phyloP scores from a whole-genome alignment of 2,113 vertebrate genomes.

The Ctenomys sociabilis region DNA sequence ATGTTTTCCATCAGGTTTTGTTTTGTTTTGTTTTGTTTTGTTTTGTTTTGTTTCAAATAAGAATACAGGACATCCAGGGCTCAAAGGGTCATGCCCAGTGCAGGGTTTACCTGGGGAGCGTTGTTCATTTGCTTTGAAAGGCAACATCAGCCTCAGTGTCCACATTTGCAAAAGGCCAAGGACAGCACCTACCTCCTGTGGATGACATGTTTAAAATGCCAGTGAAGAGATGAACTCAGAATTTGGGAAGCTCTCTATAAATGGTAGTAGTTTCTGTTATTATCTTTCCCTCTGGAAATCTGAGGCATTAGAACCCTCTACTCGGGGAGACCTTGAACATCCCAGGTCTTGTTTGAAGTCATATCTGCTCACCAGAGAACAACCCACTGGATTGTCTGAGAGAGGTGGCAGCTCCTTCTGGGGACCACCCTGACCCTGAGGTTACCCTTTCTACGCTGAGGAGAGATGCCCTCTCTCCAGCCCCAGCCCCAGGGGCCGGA shows the following conservation, averaged over 20 bases:
- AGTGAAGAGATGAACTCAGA: not conserved
- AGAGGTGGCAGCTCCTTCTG: not conserved
- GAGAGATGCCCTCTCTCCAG: not conserved
- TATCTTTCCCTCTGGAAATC: constrained; percentile 1
- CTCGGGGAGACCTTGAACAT: not conserved
- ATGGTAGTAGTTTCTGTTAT: constrained; percentile 18
- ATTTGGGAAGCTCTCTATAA: not conserved
- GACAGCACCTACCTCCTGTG: not conserved
- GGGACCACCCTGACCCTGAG: not conserved
- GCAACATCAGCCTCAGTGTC: not conserved
- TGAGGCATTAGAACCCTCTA: not conserved
- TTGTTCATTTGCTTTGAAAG: not conserved
- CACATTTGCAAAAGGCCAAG: not conserved
- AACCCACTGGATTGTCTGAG: not conserved
- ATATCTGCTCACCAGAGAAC: not conserved
- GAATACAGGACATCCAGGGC: not conserved
- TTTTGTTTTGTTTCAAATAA: too few relatives aligned
- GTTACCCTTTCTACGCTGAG: not conserved
- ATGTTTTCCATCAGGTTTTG: not conserved
- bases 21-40: too few relatives aligned
- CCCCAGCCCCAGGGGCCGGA: not conserved
- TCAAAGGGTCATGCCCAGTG: not conserved
- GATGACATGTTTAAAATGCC: not conserved
- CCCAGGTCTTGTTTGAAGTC: not conserved
- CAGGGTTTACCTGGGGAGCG: not conserved